These are phyloP conservation scores for Dasyprocta punctata DNA, from an alignment of 2,113 vertebrate species.

Conservation along the genomic window DNA sequence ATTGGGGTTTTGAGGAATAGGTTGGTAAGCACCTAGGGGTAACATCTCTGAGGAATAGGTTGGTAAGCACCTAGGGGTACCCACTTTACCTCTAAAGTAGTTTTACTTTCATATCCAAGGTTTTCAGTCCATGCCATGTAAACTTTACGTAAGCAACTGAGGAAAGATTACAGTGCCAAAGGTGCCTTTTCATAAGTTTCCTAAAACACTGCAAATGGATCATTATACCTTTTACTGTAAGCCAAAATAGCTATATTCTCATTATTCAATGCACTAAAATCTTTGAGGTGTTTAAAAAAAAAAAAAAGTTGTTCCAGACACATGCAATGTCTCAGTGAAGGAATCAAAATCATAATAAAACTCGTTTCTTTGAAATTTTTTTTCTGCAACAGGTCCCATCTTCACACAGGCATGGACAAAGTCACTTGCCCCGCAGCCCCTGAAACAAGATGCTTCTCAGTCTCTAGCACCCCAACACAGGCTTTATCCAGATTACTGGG, in stretches of 20 bases:
- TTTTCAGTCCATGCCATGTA: background rate
- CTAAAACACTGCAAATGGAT: background rate
- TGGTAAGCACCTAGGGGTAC: background rate
- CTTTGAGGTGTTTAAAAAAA: background rate
- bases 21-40: background rate
- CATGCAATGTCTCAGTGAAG: background rate
- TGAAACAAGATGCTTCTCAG: background rate
- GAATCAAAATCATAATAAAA: slow-evolving; percentile 1
- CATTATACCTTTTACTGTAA: background rate
- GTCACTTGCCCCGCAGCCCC: background rate
- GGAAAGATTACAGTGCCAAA: slow-evolving; percentile 9
- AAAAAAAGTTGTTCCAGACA: slow-evolving; percentile 3
- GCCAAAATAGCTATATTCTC: background rate
- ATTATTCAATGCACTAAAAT: slow-evolving; percentile 18
- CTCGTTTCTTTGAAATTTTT: background rate
- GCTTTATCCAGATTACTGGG: background rate
- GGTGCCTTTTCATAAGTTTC: background rate
- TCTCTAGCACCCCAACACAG: background rate
- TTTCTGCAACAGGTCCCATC: background rate
- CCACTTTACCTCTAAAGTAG: background rate
- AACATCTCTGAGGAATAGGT: background rate
- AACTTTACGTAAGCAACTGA: background rate
- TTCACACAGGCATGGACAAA: background rate
- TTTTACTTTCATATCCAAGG: background rate
- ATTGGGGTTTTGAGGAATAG: background rate